A percentile compares a stretch with the other conserved stretches of the same genome.
Evolutionary conservation across 2,888 invertebrate genomes (phyloP).

Genomic region (Dexiosoma caninum): DNA sequence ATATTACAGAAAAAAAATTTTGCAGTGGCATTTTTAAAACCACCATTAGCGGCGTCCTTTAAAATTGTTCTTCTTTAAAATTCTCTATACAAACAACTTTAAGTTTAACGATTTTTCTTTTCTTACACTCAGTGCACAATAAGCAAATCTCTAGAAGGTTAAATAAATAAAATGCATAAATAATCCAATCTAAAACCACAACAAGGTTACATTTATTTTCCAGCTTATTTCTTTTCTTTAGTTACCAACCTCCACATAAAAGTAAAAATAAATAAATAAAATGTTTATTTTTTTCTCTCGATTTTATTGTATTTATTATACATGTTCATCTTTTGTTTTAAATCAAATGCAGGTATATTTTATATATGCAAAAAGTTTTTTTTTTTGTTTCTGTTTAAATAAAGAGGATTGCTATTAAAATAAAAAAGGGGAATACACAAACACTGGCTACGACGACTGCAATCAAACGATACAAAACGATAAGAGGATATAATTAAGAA

Average conservation of each 20-base stretch:
- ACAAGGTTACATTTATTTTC: slow-evolving; percentile 33
- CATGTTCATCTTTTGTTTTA: slow-evolving; percentile 37
- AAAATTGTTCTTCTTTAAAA: not conserved
- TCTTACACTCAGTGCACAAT: not conserved
- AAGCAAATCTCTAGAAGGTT: slow-evolving; percentile 29
- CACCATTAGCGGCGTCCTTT: too few relatives aligned
- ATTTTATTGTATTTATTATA: slow-evolving; percentile 22
- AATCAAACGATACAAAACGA: too few relatives aligned
- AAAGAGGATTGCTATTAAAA: slow-evolving; percentile 2
- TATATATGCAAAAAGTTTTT: slow-evolving; percentile 36
- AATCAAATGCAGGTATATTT: slow-evolving; percentile 43
- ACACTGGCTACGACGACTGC: not conserved
- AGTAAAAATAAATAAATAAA: slow-evolving; percentile 4
- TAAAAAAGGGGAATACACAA: not conserved
- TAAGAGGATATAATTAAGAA: too few relatives aligned
- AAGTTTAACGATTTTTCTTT: slow-evolving; percentile 22
- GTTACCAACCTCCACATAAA: not conserved
- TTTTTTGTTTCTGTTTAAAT: too few relatives aligned
- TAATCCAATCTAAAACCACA: slow-evolving; percentile 44
- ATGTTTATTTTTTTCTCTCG: slow-evolving; percentile 6
- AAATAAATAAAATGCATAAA: slow-evolving; percentile 33
- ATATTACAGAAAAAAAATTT: too few relatives aligned
- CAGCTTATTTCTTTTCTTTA: not conserved
- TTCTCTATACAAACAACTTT: not conserved
- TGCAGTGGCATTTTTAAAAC: too few relatives aligned